Base-by-base conservation (phyloP, 2,113 vertebrate genomes). In the Meriones unguiculatus region DNA sequence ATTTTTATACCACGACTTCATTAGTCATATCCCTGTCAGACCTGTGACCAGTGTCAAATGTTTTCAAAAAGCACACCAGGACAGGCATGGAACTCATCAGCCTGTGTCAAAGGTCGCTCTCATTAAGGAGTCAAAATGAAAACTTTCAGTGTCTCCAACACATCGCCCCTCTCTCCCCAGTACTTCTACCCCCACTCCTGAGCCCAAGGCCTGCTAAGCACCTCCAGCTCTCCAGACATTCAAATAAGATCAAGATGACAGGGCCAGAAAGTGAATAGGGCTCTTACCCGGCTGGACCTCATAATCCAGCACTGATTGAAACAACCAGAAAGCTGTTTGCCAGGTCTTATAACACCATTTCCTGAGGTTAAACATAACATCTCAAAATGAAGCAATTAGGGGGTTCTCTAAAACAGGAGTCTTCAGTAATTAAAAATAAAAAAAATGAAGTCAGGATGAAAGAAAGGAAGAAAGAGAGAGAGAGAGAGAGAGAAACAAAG, bases 11-110 rank as follows among this genome's bases (percentile, higher is more conserved):
- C 97, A 98, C 98, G 98, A 99, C 98, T 99, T 99, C 99, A 99
- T 99, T 99, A 99, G 99, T 99, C 99, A 99, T 99, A 99, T 99
- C 99, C 98, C 99, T 99, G 99, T 99, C 99, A 99, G 98, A 99
- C 98, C 98, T 98, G 98, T 98, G 99, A 99, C 99, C 99, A 99
- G 99, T 99, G 98, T 99, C 98, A 98, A 99, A 99, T 98, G 98
- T 99, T 98, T 99, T 98, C 98, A 98, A 98, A 99, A 99, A 99
- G 99, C 99, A 98, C 98, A 99, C 99, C 99, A 99, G 99, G 99
- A 99, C 99, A 99, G 99, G 99, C 99, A 99, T 99, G 99, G 99
- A 99, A 99, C 99, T 99, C 99, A 99, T 99, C 99, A 99, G 98
- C 98, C 95, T 6, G 96, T 98, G 99, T 99, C 99, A 99, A 98